phyloP scores from a whole-genome alignment of 2,113 vertebrate genomes.

The Corythoichthys haematopterus region DNA sequence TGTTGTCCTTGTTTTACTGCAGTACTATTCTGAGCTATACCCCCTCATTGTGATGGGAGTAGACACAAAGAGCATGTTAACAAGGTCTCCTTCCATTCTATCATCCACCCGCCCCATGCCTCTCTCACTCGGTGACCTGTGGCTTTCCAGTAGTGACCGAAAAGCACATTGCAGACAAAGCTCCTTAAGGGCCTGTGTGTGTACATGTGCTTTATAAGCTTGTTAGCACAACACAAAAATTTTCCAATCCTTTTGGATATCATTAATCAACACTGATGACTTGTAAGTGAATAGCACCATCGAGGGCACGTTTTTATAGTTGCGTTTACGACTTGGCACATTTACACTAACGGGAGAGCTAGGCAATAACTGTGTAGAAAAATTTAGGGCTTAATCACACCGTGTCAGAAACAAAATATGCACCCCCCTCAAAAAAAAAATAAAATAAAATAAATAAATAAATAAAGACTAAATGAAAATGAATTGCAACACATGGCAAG shows the following conservation, averaged over 20 bases:
- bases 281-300: background rate
- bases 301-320: constrained; percentile 1
- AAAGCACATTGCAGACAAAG: constrained; percentile 69
- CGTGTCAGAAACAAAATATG: background rate
- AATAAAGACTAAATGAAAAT: background rate
- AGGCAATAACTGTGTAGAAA: constrained; percentile 6
- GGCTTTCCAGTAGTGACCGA: constrained; percentile 43
- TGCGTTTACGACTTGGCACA: background rate
- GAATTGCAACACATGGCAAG: background rate
- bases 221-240: constrained; percentile 28
- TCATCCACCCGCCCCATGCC: constrained; percentile 12
- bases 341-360: constrained; percentile 1
- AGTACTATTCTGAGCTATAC: constrained; percentile 43
- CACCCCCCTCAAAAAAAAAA: no score
- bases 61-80: constrained; percentile 61
- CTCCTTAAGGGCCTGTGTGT: constrained; percentile 61
- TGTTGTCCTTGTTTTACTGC: constrained; percentile 1
- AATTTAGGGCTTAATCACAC: constrained; percentile 8
- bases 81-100: constrained; percentile 33
- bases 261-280: constrained; percentile 5
- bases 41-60: constrained; percentile 37
- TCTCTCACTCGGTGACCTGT: constrained; percentile 46
- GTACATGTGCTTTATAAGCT: constrained; percentile 39
- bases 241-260: constrained; percentile 11
- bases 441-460: no score